phyloP scores from a whole-genome alignment of 2,888 invertebrate species.

The Steinernema scapterisci region DNA sequence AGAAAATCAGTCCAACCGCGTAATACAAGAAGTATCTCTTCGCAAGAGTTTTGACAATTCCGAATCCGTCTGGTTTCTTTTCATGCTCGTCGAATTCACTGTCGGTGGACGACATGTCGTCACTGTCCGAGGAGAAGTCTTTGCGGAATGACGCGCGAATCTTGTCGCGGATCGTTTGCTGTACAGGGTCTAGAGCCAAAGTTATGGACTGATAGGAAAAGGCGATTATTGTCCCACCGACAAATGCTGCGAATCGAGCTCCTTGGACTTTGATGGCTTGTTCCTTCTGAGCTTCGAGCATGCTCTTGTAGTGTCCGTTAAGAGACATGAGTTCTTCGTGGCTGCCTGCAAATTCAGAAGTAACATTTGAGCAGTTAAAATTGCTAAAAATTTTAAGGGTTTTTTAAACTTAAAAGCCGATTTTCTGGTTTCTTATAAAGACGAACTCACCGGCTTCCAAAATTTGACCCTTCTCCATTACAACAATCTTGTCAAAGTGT shows the following conservation, averaged over 20 bases:
- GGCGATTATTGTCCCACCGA: not conserved
- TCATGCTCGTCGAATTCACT: not conserved
- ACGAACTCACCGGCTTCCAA: not conserved
- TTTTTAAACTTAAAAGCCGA: too few species aligned
- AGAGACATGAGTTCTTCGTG: constrained; percentile 48
- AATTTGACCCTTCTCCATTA: not conserved
- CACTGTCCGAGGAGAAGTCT: too few species aligned
- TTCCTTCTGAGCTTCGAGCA: constrained; percentile 37
- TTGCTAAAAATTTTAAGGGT: too few species aligned
- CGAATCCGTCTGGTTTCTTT: not conserved
- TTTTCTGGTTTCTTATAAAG: too few species aligned
- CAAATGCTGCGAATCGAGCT: not conserved
- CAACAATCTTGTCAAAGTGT: not conserved
- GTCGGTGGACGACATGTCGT: not conserved
- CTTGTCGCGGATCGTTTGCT: too few species aligned
- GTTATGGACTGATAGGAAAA: too few species aligned
- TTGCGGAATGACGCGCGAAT: too few species aligned
- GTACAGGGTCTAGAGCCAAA: too few species aligned
- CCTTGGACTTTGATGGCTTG: constrained; percentile 26
- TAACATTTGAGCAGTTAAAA: too few species aligned
- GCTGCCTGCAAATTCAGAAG: constrained; percentile 38
- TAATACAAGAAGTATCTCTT: not conserved
- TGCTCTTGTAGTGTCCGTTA: constrained; percentile 47
- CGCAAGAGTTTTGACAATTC: not conserved
- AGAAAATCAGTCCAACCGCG: not conserved